Percentiles rank a stretch among this genome's conserved stretches.
Evolutionary conservation across 2,888 invertebrate genomes (phyloP).

Genomic region (Oscheius onirici): DNA sequence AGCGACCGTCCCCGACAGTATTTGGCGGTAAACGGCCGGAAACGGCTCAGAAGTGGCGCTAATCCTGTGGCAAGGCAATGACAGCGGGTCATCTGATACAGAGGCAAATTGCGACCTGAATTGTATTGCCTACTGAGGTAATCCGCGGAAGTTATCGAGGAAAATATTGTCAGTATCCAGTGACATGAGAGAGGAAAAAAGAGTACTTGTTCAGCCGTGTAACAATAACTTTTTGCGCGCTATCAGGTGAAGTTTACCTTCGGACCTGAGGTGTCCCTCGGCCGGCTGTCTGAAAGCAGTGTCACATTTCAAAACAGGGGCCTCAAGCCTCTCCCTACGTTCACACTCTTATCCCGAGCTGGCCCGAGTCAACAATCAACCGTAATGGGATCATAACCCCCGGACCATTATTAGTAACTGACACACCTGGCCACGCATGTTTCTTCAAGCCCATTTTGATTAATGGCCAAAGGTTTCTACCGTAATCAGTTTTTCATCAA

Average conservation of each 20-base stretch:
- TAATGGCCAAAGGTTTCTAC: no score
- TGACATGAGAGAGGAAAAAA: no score
- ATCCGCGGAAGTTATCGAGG: background rate
- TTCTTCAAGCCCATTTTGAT: background rate
- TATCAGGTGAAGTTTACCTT: background rate
- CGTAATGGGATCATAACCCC: conserved; percentile 30
- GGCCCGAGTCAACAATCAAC: conserved; percentile 31
- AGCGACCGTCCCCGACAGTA: background rate
- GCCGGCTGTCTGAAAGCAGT: background rate
- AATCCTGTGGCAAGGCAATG: conserved; percentile 27
- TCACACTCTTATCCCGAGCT: background rate
- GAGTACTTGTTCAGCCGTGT: no score
- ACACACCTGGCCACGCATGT: conserved; percentile 7
- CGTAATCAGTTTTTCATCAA: no score
- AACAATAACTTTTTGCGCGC: no score
- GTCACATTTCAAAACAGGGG: conserved; percentile 26
- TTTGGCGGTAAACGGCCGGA: conserved; percentile 1
- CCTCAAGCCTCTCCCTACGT: background rate
- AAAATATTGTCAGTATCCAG: background rate
- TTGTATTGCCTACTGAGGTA: conserved; percentile 4
- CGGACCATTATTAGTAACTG: conserved; percentile 7
- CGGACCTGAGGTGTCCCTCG: background rate
- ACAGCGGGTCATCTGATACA: conserved; percentile 33
- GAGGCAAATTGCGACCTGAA: conserved; percentile 20
- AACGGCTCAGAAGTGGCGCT: conserved; percentile 19